Conservation (phyloP, 2,797 vertebrate genomes). For the Etheostoma nigrum region DNA sequence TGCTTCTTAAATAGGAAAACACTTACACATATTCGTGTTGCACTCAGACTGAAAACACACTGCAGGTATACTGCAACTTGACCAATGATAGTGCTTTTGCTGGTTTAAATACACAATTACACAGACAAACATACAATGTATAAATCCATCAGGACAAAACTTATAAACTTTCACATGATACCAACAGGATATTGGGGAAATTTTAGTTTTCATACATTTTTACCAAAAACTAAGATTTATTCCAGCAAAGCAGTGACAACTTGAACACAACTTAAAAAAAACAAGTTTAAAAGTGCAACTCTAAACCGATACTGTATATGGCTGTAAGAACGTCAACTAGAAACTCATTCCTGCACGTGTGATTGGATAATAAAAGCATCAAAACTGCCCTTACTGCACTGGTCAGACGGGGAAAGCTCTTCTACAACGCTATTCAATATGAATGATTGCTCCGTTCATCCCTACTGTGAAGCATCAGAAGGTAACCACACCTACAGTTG, state of each 20-base stretch:
- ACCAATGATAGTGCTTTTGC: not conserved
- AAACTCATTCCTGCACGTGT: slow-evolving; percentile 17
- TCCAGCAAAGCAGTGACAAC: not conserved
- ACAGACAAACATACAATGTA: not conserved
- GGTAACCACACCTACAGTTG: not conserved
- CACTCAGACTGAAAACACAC: not conserved
- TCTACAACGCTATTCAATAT: slow-evolving; percentile 19
- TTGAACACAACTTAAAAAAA: slow-evolving; percentile 2
- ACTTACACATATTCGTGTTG: not conserved
- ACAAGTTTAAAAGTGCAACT: slow-evolving; percentile 30
- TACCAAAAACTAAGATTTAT: not conserved
- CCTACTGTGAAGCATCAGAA: not conserved
- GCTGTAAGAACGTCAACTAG: slow-evolving; percentile 45
- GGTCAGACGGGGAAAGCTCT: not conserved
- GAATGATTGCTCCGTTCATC: slow-evolving; percentile 17
- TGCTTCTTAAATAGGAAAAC: not conserved
- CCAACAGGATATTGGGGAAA: slow-evolving; percentile 14
- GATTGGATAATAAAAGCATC: not conserved
- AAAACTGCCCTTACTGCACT: not conserved
- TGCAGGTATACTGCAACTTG: not conserved
- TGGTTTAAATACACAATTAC: slow-evolving; percentile 31
- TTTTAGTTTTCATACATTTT: not conserved
- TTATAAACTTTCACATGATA: slow-evolving; percentile 6
- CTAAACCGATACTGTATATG: slow-evolving; percentile 1
- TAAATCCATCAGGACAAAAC: slow-evolving; percentile 1